Base-by-base conservation (phyloP, 1,140 invertebrate species). In the Pseudomyrmex cubaensis region DNA sequence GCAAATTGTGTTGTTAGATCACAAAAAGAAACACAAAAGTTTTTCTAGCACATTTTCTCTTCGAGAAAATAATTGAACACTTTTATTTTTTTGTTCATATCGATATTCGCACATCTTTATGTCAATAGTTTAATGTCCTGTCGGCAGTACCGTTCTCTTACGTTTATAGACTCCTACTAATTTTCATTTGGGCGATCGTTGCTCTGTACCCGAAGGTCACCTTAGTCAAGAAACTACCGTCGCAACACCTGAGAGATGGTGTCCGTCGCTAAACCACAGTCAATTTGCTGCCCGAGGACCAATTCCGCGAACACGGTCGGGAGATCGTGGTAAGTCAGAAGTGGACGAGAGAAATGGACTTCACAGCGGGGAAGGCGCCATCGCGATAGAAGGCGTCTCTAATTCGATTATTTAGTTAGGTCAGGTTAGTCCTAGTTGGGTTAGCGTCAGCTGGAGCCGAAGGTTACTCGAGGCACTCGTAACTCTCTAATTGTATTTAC, bases 331-430 rank as follows among this genome's bases (percentile, higher is more conserved):
- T 35, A 70, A 84, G 62, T 73, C 64, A 44, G 46, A 48, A 54
- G 52, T 52, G n/a, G 25, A 25, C 64, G 50, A 52, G 85, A 77
- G 57, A 73, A 52, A 59, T 67, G 76, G 67, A 73, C 59, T 73
- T 52, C 50, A 48, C 56, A 82, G 56, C 59, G 59, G 48, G 12
- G 15, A 13, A 46, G 25, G 25, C 46, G 22, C 13, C 56, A 54
- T 70, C 62, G 74, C 52, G 56, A 22, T 57, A 72, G 70, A 80
- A 85, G 85, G 69, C 63, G 70, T 13, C 52, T 83, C 85, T 92
- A 92, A 92, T 90, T 86, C 82, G 82, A 85, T 92, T 91, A 91
- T 90, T 89, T 85, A 90, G 88, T 92, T 91, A 91, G 85, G 83
- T 86, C 75, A 83, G 84, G 82, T 85, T 85, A 84, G 72, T 80